Conservation (phyloP, 1,140 invertebrate genomes). For the Aphelenchoides fujianensis region DNA sequence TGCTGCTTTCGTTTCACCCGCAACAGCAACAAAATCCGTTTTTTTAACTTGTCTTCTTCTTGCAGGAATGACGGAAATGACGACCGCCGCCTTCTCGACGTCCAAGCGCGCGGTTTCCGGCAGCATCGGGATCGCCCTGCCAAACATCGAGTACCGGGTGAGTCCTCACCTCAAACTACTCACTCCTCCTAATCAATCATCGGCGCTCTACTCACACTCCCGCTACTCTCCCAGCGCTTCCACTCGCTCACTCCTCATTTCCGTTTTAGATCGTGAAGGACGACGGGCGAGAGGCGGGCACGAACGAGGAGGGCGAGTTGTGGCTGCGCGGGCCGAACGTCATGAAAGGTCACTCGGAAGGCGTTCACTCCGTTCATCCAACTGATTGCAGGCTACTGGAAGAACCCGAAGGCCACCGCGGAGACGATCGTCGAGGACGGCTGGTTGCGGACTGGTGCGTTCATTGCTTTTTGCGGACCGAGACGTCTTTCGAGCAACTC, state of each 20-base stretch:
- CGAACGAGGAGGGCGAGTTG: constrained; percentile 18
- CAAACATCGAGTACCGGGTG: constrained; percentile 17
- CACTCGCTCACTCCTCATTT: constrained; percentile 3
- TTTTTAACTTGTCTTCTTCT: too few species aligned
- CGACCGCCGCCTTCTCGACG: constrained; percentile 13
- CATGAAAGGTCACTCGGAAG: too few species aligned
- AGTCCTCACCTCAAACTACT: too few species aligned
- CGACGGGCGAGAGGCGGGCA: constrained; percentile 12
- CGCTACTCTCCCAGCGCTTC: too few species aligned
- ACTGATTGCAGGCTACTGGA: constrained; percentile 29
- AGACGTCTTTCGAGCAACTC: too few species aligned
- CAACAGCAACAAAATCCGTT: too few species aligned
- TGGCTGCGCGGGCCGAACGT: constrained; percentile 26
- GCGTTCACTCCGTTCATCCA: too few species aligned
- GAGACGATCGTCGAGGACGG: constrained; percentile 71
- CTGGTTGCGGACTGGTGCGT: constrained; percentile 74
- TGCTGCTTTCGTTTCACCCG: too few species aligned
- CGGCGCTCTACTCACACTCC: too few species aligned
- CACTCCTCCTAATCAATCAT: too few species aligned
- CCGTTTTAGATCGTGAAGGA: constrained; percentile 11
- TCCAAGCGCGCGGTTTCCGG: not conserved
- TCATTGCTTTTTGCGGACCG: not conserved
- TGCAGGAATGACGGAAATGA: constrained; percentile 38
- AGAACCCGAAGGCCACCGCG: constrained; percentile 24
- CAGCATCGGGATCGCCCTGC: constrained; percentile 14